Evolutionary conservation across 2,888 invertebrate genomes (phyloP).

Genomic region (Liodrosophila aerea): DNA sequence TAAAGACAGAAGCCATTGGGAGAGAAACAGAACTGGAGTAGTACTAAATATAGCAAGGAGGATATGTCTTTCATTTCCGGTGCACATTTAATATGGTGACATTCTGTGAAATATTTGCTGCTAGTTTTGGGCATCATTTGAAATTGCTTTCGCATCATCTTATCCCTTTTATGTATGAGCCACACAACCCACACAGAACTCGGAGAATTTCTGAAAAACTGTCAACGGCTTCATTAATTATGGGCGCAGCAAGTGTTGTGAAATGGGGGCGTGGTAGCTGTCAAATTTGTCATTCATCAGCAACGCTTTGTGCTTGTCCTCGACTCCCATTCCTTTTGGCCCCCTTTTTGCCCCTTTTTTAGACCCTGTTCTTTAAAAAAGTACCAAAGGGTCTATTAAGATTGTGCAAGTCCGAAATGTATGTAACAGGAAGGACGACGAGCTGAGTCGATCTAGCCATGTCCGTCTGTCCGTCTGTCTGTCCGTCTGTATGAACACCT

Average conservation of each 20-base stretch:
- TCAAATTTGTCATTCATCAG: conserved; percentile 75
- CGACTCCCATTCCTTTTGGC: not conserved
- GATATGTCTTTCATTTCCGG: conserved; percentile 35
- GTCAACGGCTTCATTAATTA: conserved; percentile 72
- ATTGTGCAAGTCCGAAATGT: too few species aligned
- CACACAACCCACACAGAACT: conserved; percentile 7
- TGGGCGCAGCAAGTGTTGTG: conserved; percentile 43
- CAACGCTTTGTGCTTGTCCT: conserved; percentile 29
- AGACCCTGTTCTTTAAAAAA: too few species aligned
- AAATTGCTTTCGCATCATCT: conserved; percentile 37
- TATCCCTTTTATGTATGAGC: not conserved
- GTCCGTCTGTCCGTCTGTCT: too few species aligned
- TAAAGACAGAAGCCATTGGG: conserved; percentile 6
- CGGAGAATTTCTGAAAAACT: conserved; percentile 59
- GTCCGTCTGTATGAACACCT: too few species aligned
- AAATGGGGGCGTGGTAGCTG: conserved; percentile 54
- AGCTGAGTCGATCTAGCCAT: too few species aligned
- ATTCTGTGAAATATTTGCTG: conserved; percentile 42
- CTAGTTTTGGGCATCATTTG: conserved; percentile 24
- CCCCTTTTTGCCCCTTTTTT: too few species aligned
- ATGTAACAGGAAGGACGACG: too few species aligned
- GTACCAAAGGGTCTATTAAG: too few species aligned
- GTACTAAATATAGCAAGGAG: too few species aligned
- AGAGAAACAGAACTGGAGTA: not conserved
- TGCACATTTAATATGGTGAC: conserved; percentile 42